Evolutionary conservation across 2,797 vertebrate genomes (phyloP).

Genomic region (Megalops cyprinoides): DNA sequence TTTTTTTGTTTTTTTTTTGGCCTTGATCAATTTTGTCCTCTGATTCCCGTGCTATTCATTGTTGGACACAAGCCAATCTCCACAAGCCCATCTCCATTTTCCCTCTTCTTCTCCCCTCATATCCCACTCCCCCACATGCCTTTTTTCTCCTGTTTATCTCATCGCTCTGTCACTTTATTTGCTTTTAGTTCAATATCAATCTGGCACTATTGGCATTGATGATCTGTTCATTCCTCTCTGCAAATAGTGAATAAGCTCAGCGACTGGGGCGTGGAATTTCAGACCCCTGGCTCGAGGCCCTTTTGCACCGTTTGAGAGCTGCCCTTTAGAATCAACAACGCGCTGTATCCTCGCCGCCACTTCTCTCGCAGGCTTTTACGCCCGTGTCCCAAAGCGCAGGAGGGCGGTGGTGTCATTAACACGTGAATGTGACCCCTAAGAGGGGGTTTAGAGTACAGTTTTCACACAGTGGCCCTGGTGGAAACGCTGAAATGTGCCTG

Average conservation of each 20-base stretch:
- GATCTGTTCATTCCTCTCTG: slow-evolving; percentile 31
- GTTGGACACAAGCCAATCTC: slow-evolving; percentile 31
- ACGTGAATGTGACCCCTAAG: slow-evolving; percentile 28
- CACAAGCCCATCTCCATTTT: background rate
- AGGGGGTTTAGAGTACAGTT: background rate
- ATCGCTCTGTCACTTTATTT: slow-evolving; percentile 22
- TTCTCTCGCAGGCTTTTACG: slow-evolving; percentile 8
- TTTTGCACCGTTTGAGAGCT: slow-evolving; percentile 11
- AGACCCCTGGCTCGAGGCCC: background rate
- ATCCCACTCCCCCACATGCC: too few species aligned
- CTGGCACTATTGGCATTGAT: slow-evolving; percentile 37
- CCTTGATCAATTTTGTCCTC: slow-evolving; percentile 48
- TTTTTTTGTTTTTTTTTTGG: slow-evolving; percentile 53
- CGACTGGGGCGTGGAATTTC: slow-evolving; percentile 23
- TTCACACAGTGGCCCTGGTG: background rate
- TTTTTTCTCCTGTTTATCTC: slow-evolving; percentile 3
- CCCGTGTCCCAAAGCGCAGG: slow-evolving; percentile 12
- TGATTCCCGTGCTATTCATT: slow-evolving; percentile 37
- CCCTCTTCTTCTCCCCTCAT: background rate
- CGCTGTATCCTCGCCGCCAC: background rate
- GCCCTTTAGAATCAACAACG: slow-evolving; percentile 29
- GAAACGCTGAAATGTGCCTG: background rate
- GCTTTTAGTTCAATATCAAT: slow-evolving; percentile 38
- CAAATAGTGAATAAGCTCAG: slow-evolving; percentile 31
- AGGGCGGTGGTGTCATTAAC: slow-evolving; percentile 20